Evolutionary conservation across 2,113 vertebrate species (phyloP), one percentile per base, ranked within the genome.

Genomic region (Syrmaticus mikado): DNA sequence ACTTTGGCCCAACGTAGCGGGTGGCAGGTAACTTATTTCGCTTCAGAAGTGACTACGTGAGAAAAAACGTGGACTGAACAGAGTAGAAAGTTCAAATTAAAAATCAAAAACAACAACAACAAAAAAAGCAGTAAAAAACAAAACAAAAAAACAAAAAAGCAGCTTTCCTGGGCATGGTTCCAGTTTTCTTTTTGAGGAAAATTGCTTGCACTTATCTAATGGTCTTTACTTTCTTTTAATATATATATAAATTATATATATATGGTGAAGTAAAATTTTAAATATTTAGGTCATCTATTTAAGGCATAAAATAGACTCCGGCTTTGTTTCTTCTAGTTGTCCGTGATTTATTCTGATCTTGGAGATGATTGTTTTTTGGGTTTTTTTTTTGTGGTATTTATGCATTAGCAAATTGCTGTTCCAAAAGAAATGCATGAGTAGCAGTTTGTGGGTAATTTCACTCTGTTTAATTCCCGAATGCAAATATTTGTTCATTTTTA

Each of bases 281-380:
- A 93, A 93, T 76, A 76, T 96, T 95, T 97, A 97, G 95, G 93
- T 97, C 95, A 95, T 87, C 75, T 98, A 97, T 98, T 98, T 98
- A 97, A 97, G 90, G 96, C 97, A 95, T 97, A 95, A 79, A 79
- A 65, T 93, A 93, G 95, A 97, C 89, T 89, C 27, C 27, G 93
- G 96, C 89, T 97, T 96, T 87, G 94, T 92, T 95, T 96, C 95
- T 96, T 96, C 96, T 94, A 80, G 91, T 95, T 2, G 96, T 97
- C 96, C 87, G 97, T 97, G 97, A 93, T 89, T 84, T 93, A 91
- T 93, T 91, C 78, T 34, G 43, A 96, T 92, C 94, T 95, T 88
- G 89, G 72, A 94, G 95, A 94, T 92, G 95, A 94, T 92, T 93
- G 92, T 53, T 53, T 28, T 13, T 50, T 25, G 13, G 14, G 14